Evolutionary conservation across 53 echinoderm and acorn worm genomes (phyloP).

Genomic region (Astropecten irregularis): DNA sequence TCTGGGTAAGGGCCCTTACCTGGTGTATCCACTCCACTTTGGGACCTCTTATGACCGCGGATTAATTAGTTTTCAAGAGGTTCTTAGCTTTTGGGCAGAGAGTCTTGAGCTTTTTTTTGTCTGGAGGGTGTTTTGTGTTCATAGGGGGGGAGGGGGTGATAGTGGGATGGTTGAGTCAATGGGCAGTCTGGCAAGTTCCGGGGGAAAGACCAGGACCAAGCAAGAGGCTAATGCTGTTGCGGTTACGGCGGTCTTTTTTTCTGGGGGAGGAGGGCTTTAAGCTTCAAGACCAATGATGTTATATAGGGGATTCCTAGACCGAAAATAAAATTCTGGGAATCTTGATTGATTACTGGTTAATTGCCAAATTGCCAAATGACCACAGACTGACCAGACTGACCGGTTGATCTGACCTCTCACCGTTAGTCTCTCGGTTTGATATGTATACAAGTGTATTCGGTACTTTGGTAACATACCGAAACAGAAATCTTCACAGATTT

Average conservation of each 20-base stretch:
- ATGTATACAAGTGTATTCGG: no score
- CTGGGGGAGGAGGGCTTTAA: no score
- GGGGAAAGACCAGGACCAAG: not conserved
- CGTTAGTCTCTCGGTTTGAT: no score
- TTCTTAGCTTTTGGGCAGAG: slow-evolving; percentile 7
- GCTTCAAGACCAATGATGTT: not conserved
- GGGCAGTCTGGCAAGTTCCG: slow-evolving; percentile 2
- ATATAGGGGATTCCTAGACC: no score
- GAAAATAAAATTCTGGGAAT: not conserved
- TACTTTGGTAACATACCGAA: no score
- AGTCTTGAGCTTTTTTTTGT: not conserved
- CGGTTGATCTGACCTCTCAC: not conserved
- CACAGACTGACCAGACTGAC: not conserved
- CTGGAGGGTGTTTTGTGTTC: slow-evolving; percentile 10
- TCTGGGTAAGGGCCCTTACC: not conserved
- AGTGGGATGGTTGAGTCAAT: not conserved
- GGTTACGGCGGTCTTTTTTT: no score
- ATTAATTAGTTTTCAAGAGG: slow-evolving; percentile 46
- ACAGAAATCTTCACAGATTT: no score
- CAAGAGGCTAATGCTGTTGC: no score
- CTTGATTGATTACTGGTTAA: not conserved
- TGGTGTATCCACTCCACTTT: slow-evolving; percentile 1
- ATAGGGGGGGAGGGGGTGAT: not conserved
- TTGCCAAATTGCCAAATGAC: no score
- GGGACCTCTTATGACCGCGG: slow-evolving; percentile 4